Base-by-base conservation (phyloP, 2,797 vertebrate species). In the Rhinichthys osculus region DNA sequence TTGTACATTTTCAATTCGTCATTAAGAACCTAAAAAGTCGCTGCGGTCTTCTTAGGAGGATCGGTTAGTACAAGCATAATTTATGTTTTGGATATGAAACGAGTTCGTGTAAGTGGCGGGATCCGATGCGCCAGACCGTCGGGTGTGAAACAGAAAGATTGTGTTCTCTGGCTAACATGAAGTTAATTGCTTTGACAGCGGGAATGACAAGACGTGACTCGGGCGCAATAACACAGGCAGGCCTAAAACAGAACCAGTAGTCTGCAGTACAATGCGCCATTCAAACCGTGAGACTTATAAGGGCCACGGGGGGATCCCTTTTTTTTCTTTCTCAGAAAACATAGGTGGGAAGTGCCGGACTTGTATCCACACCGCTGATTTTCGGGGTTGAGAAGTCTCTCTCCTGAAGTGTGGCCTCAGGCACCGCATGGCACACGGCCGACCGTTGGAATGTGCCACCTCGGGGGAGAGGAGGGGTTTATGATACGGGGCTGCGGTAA, bases 401-500 rank as follows among this genome's bases (percentile, higher is more conserved):
- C 81, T 83, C 86, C 86, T 27, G 81, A 83, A 79, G 81, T 71
- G 81, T 71, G 81, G 64, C 84, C 77, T 80, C 86, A 84, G 83
- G 73, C 54, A 80, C 76, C 38, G 23, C 7, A 17, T 17, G 47
- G 67, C 78, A 80, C 84, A 80, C 69, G 33, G 57, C 33, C 50
- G 70, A 81, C 54, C 44, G 70, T 27, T 81, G 87, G 86, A 92
- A 91, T 92, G 88, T 83, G 81, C 80, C 86, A 81, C 87, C 64
- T 83, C 38, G 59, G 1, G 23, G 76, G 40, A 13, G 19, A 50
- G 42, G 83, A 80, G 81, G 86, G 79, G 73, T 79, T 87, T 92
- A 92, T 89, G 90, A 84, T 91, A 78, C 84, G 89, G 87, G 33
- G 81, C 90, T 87, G 87, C 78, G 89, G 91, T 92, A 93, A 93